A percentile compares a stretch with the other conserved stretches of the same genome.
These are phyloP conservation scores for Pangasianodon hypophthalmus DNA, from an alignment of 2,113 vertebrate genomes.

Conservation along the genomic window DNA sequence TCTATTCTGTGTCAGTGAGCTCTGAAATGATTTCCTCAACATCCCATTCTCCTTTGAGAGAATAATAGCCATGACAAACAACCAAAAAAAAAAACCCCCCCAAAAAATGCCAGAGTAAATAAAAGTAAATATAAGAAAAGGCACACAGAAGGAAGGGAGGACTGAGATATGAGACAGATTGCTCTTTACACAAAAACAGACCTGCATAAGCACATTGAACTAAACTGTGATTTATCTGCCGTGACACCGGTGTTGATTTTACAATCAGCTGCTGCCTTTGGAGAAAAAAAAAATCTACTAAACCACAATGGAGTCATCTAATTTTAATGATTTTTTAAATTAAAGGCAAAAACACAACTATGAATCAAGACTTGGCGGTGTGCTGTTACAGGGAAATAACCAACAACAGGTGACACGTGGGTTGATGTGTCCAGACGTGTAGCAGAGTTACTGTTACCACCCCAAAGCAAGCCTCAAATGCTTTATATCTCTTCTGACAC, in stretches of 20 bases:
- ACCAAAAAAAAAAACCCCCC: conserved; percentile 36
- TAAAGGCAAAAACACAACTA: background rate
- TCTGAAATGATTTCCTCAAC: conserved; percentile 66
- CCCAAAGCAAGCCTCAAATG: no score
- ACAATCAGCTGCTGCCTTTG: background rate
- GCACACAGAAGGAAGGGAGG: conserved; percentile 19
- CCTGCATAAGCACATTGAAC: background rate
- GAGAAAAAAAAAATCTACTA: background rate
- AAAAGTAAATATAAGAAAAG: conserved; percentile 11
- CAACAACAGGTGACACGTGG: background rate
- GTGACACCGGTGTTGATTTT: background rate
- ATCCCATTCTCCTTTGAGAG: conserved; percentile 62
- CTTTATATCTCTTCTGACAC: no score
- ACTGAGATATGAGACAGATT: conserved; percentile 7
- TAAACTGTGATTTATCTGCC: conserved; percentile 17
- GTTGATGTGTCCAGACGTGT: no score
- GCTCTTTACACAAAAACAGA: background rate
- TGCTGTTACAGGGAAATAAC: background rate
- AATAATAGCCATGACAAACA: conserved; percentile 68
- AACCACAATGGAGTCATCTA: no score
- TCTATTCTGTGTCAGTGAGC: conserved; percentile 66
- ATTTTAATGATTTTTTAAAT: background rate
- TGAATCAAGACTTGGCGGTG: background rate
- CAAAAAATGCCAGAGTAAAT: background rate
- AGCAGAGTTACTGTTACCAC: no score